A percentile compares a stretch with the other conserved stretches of the same genome.
Evolutionary conservation across 1,140 invertebrate genomes (phyloP).

Genomic region (Rhyacophila brunnea): DNA sequence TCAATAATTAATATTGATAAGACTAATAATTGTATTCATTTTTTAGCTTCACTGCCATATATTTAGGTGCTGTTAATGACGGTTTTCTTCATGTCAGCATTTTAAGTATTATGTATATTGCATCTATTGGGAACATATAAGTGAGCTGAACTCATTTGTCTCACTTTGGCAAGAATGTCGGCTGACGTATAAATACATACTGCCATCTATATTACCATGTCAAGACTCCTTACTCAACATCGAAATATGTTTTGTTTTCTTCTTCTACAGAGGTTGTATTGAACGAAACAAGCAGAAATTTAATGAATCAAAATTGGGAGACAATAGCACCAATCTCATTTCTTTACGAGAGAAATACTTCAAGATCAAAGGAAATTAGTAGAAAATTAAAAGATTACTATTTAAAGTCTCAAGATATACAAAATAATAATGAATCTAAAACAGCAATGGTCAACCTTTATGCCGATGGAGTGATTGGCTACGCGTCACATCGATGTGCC

Average conservation of each 20-base stretch:
- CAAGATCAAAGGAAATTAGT: constrained; percentile 51
- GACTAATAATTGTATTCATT: too few relatives aligned
- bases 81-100: too few relatives aligned
- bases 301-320: constrained; percentile 54
- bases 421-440: constrained; percentile 34
- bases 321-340: constrained; percentile 56
- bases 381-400: constrained; percentile 49
- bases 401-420: constrained; percentile 42
- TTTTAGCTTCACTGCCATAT: too few relatives aligned
- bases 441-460: constrained; percentile 44
- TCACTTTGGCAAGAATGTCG: neutral
- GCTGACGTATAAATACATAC: neutral
- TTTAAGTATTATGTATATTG: too few relatives aligned
- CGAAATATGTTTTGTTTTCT: neutral
- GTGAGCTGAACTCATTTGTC: too few relatives aligned
- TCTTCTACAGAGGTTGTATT: constrained; percentile 43
- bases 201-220: too few relatives aligned
- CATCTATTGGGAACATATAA: too few relatives aligned
- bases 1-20: neutral
- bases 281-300: constrained; percentile 44
- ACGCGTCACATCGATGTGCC: constrained; percentile 50
- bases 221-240: neutral
- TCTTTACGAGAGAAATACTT: constrained; percentile 52
- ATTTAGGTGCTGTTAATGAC: too few relatives aligned
- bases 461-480: constrained; percentile 54